Evolutionary conservation across 2,797 vertebrate species (phyloP), one percentile per base, ranked within the genome.

Genomic region (Rhinophrynus dorsalis): DNA sequence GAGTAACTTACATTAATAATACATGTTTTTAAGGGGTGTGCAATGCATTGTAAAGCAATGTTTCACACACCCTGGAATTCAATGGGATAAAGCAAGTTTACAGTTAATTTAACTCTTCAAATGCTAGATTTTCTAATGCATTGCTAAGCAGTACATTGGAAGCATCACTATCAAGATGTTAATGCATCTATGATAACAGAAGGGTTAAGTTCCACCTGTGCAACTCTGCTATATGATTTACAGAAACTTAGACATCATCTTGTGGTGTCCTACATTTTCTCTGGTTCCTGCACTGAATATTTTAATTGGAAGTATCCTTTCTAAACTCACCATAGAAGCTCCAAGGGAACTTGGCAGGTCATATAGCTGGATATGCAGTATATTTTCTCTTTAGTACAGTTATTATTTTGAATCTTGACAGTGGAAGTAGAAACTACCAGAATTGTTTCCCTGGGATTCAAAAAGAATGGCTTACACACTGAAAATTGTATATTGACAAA

Each of bases 351-450:
- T 30, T 20, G 38, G 12, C 15, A 15, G 62, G 55, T 59, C 55
- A 33, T 35, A 27, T 51, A 13, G 27, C 20, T 17, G 11, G 23
- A 27, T 13, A 21, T 29, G 5, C 5, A 5, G 29, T 18, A 47
- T 56, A 30, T 35, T 42, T 8, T 35, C 27, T 32, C 52, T 32
- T 11, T 13, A 18, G 45, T 15, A 27, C 30, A 42, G 33, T 50
- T 26, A 44, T 66, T 65, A 65, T 64, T 71, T 48, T 50, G 9
- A n/a, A 33, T 32, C 24, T 50, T 57, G 59, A 64, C 60, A 57
- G 32, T 5, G 2, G 12, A 26, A 7, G 21, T 3, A 5, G 38
- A 30, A 32, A 20, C 27, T 26, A 21, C 23, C 6, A 20, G 40
- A 1, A 13, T 17, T 5, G 32, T 40, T 47, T 30, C 54, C 42